phyloP scores from a whole-genome alignment of 2,797 vertebrate genomes.

The Dermochelys coriacea region DNA sequence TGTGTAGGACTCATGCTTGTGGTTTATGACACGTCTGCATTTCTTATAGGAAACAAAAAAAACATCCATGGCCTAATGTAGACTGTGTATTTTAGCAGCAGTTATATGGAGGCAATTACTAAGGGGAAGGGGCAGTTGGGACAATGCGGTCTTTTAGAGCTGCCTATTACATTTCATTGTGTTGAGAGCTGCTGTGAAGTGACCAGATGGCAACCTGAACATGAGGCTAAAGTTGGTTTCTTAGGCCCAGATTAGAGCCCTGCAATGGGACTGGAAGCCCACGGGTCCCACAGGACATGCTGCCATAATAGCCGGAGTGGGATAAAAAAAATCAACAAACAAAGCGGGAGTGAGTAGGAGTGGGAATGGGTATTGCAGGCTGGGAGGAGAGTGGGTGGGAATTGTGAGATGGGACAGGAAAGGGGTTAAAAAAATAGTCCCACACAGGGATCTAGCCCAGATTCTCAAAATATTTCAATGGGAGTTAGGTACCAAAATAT shows the following conservation, averaged over 20 bases:
- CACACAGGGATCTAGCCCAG: background rate
- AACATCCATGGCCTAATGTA: background rate
- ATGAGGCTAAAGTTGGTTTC: slow-evolving; percentile 17
- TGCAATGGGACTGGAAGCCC: too few relatives aligned
- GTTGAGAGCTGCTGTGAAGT: background rate
- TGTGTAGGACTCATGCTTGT: background rate
- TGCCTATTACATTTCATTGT: background rate
- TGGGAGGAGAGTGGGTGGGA: too few relatives aligned
- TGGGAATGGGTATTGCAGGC: too few relatives aligned
- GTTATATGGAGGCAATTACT: background rate
- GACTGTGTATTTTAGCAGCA: background rate
- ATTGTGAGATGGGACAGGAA: too few relatives aligned
- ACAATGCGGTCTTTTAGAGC: background rate
- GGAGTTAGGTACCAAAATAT: background rate
- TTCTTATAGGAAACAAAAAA: background rate
- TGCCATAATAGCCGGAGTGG: too few relatives aligned
- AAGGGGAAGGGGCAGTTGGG: background rate
- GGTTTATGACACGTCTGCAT: background rate
- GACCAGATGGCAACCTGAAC: background rate
- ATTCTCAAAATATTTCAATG: background rate
- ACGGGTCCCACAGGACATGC: too few relatives aligned
- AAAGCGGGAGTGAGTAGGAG: too few relatives aligned
- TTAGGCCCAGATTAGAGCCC: background rate
- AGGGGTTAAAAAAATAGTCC: too few relatives aligned
- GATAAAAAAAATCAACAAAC: too few relatives aligned